These are phyloP conservation scores for Mya arenaria DNA, from an alignment of 1,140 invertebrate species.

Conservation along the genomic window DNA sequence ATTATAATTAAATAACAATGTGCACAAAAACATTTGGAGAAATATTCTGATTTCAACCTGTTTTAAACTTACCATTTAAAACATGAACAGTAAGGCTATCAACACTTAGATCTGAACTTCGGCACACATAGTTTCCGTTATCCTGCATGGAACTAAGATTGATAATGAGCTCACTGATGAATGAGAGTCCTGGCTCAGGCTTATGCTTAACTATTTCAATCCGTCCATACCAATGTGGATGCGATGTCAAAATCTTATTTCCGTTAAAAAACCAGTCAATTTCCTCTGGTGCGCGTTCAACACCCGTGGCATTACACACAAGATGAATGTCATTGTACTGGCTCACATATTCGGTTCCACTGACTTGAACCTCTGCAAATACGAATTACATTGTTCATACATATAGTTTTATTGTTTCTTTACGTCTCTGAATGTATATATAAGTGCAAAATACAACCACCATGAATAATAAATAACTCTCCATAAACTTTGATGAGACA, in stretches of 20 bases:
- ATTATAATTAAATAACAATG: too few relatives aligned
- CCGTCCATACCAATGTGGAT: conserved; percentile 42
- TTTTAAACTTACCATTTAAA: conserved; percentile 55
- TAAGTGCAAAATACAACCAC: too few relatives aligned
- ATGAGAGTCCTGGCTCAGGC: conserved; percentile 11
- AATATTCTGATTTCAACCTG: too few relatives aligned
- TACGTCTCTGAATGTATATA: too few relatives aligned
- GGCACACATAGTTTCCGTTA: conserved; percentile 50
- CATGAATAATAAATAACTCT: too few relatives aligned
- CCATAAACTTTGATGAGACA: too few relatives aligned
- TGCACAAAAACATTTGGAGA: too few relatives aligned
- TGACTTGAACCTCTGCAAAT: conserved; percentile 30
- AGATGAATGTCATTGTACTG: conserved; percentile 35
- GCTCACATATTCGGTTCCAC: conserved; percentile 37
- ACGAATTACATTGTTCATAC: not conserved
- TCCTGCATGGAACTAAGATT: conserved; percentile 26
- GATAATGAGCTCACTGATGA: conserved; percentile 51
- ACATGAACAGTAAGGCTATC: conserved; percentile 43
- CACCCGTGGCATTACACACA: conserved; percentile 47
- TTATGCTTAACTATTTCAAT: conserved; percentile 32
- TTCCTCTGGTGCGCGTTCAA: conserved; percentile 28
- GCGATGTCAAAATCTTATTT: conserved; percentile 15
- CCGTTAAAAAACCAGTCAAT: conserved; percentile 55
- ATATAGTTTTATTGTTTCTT: too few relatives aligned
- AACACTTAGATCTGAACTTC: conserved; percentile 44